Evolutionary conservation across 2,113 vertebrate genomes (phyloP), one percentile per base, ranked within the genome.

Genomic region (Meles meles): DNA sequence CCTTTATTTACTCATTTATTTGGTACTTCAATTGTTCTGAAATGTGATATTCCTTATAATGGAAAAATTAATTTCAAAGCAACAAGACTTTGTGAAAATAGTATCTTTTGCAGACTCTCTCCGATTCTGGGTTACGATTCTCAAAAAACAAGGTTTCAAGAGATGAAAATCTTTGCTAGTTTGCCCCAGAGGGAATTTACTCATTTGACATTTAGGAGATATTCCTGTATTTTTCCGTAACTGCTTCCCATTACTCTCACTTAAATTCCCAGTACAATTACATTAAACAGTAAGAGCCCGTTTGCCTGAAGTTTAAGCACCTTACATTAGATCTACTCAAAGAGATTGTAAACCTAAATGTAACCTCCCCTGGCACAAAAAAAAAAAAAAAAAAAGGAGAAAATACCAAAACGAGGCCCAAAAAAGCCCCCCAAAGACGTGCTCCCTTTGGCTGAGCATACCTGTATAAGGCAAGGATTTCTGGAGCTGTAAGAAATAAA

Each of bases 111-210:
- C 34, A 90, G 81, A 67, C 44, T 84, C 11, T 77, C 34, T 80
- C 42, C 76, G 21, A 90, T 96, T 90, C 69, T 83, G 55, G 34
- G 14, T 49, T 91, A 80, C 57, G 77, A 76, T 88, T 85, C 14
- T 39, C 20, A 52, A 39, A 59, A 88, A 88, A 57, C 1, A 93
- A 96, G 55, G 27, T 31, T 84, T 76, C 49, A 11, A 85, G 27
- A 52, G 90, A 93, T 94, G 27, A 84, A 37, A 74, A 37, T 76
- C 49, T 95, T 39, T 65, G 9, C 83, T 17, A 76, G 34, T 83
- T 93, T 92, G 8, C 79, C 93, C 69, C 42, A 88, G 61, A 95
- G 21, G 27, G 80, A 96, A 95, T 87, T 42, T 77, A 90, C 67
- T 42, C 55, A 61, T 67, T 92, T 74, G 77, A 90, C 90, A 89